Evolutionary conservation across 2,797 vertebrate genomes (phyloP).

Genomic region (Myotis findleyi): DNA sequence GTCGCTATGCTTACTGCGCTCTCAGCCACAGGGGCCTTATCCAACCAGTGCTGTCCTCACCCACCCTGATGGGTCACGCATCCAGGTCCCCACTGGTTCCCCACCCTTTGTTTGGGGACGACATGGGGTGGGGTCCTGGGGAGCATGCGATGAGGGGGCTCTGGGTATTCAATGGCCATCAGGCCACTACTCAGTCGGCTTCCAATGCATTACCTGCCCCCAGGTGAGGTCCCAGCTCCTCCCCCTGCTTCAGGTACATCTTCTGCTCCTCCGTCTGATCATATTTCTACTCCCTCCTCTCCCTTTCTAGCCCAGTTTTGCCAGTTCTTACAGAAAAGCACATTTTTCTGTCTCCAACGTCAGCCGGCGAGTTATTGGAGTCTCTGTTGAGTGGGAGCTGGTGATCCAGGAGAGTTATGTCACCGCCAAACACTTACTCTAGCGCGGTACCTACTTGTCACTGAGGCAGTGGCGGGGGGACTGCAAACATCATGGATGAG

Average conservation of each 20-base stretch:
- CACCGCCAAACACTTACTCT: background rate
- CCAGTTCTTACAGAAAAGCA: background rate
- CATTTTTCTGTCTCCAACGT: background rate
- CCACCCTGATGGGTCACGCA: too few species aligned
- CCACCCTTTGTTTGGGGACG: background rate
- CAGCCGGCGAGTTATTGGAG: background rate
- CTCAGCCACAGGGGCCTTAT: background rate
- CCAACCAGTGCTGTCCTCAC: too few species aligned
- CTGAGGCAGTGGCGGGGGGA: background rate
- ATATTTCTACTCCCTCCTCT: background rate
- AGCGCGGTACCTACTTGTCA: background rate
- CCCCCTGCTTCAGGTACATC: background rate
- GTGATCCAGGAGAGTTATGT: background rate
- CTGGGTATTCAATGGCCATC: background rate
- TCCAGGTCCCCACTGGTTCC: background rate
- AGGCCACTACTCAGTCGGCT: too few species aligned
- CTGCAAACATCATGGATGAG: background rate
- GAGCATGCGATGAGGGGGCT: background rate
- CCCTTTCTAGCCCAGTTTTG: background rate
- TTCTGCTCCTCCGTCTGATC: background rate
- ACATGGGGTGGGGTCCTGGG: background rate
- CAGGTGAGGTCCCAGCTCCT: too few species aligned
- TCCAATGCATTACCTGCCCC: background rate
- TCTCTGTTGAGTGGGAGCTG: background rate
- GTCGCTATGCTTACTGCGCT: background rate